These are phyloP conservation scores for Diploptera punctata DNA, from an alignment of 2,888 invertebrate species.

Conservation along the genomic window DNA sequence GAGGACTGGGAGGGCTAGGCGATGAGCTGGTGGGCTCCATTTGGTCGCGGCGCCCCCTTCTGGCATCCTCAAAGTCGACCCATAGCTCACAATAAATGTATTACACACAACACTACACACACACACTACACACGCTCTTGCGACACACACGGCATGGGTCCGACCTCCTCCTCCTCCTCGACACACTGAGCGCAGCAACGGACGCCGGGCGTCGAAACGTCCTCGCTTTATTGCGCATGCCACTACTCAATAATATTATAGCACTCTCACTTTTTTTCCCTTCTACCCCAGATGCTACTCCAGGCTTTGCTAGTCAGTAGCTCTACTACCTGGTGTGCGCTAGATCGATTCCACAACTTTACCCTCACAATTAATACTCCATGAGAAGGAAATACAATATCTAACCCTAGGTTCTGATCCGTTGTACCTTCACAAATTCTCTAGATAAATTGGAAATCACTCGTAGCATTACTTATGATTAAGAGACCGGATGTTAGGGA, in stretches of 20 bases:
- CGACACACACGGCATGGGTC: neutral
- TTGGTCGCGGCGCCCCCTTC: slow-evolving; percentile 12
- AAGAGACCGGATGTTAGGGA: too few relatives aligned
- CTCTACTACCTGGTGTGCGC: neutral
- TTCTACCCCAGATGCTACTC: slow-evolving; percentile 16
- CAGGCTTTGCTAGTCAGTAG: neutral
- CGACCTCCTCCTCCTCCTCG: neutral
- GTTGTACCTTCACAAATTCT: too few relatives aligned
- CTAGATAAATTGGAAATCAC: too few relatives aligned
- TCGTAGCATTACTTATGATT: too few relatives aligned
- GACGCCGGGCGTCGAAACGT: slow-evolving; percentile 14
- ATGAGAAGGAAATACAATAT: too few relatives aligned
- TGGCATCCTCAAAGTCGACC: slow-evolving; percentile 17
- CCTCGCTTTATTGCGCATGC: slow-evolving; percentile 14
- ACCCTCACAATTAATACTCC: too few relatives aligned
- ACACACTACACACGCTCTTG: too few relatives aligned
- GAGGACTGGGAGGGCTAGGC: slow-evolving; percentile 35
- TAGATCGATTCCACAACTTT: neutral
- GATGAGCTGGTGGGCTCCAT: slow-evolving; percentile 40
- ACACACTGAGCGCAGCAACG: neutral
- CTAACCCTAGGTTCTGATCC: too few relatives aligned
- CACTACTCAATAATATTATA: slow-evolving; percentile 8
- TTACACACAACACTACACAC: neutral
- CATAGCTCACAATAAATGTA: neutral
- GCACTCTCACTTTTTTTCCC: slow-evolving; percentile 12